A percentile compares a stretch with the other conserved stretches of the same genome.
These are phyloP conservation scores for Stercorarius parasiticus DNA, from an alignment of 2,113 vertebrate species.

Conservation along the genomic window DNA sequence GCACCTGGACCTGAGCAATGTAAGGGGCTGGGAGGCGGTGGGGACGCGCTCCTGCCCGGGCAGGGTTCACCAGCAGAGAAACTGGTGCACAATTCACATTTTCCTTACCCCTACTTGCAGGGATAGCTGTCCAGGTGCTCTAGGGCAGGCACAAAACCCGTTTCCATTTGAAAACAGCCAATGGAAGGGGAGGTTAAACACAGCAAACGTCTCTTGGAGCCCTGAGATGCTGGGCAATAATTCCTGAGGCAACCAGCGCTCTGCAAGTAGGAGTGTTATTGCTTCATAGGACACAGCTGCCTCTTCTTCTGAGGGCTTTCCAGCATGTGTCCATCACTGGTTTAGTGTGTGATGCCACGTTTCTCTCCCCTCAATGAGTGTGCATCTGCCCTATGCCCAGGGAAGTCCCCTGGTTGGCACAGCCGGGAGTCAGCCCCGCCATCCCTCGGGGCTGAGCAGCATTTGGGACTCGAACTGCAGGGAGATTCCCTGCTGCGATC, in stretches of 20 bases:
- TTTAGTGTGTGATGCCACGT: fast-evolving
- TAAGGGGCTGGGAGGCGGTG: neutral
- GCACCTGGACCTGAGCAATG: conserved; percentile 50
- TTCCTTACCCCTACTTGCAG: neutral
- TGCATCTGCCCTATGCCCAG: neutral
- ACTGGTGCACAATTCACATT: fast-evolving
- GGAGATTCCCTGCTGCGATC: neutral
- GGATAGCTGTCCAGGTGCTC: neutral
- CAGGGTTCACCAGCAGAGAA: neutral
- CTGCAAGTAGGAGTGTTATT: neutral
- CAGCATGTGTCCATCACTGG: neutral
- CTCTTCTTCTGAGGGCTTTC: neutral
- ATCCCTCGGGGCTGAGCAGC: neutral
- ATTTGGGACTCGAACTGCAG: neutral
- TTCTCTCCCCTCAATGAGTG: neutral
- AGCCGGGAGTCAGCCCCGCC: neutral
- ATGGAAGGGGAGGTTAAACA: neutral
- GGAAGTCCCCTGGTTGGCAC: neutral
- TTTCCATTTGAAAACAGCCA: neutral
- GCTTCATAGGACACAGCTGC: neutral
- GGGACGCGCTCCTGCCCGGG: neutral
- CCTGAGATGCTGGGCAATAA: neutral
- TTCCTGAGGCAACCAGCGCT: neutral
- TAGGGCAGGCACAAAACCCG: neutral
- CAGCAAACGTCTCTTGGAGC: neutral